A percentile compares a stretch with the other conserved stretches of the same genome.
These are phyloP conservation scores for Leucania comma DNA, from an alignment of 2,888 invertebrate genomes.

Conservation along the genomic window DNA sequence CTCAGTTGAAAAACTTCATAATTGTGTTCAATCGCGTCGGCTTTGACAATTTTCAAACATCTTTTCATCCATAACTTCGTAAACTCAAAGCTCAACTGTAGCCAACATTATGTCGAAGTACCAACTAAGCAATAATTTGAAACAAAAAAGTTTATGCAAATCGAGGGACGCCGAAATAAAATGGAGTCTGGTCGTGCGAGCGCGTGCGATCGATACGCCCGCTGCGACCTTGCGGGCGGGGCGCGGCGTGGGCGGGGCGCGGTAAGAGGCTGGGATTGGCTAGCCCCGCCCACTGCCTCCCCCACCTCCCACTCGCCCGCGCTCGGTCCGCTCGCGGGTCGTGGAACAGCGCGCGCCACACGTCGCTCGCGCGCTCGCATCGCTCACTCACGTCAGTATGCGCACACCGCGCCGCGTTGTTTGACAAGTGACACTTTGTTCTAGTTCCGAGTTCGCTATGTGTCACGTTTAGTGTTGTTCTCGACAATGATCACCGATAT, in stretches of 20 bases:
- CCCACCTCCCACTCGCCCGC: constrained; percentile 71
- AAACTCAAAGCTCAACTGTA: constrained; percentile 52
- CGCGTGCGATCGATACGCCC: constrained; percentile 89
- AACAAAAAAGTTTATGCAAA: constrained; percentile 90
- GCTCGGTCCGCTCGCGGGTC: constrained; percentile 58
- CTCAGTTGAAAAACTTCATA: constrained; percentile 3
- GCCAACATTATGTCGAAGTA: constrained; percentile 63
- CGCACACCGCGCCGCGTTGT: constrained; percentile 65
- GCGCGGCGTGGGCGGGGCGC: constrained; percentile 83
- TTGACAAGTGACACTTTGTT: constrained; percentile 64
- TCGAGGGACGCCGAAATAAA: constrained; percentile 88
- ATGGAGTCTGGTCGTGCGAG: constrained; percentile 84
- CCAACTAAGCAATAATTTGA: constrained; percentile 78
- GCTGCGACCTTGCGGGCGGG: constrained; percentile 89
- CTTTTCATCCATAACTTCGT: constrained; percentile 31
- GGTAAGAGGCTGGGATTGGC: constrained; percentile 87
- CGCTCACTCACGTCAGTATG: constrained; percentile 73
- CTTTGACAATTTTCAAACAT: constrained; percentile 22
- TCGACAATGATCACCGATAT: constrained; percentile 87
- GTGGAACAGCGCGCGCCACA: constrained; percentile 60
- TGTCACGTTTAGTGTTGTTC: constrained; percentile 78
- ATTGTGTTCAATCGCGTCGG: constrained; percentile 4
- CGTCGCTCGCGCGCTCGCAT: constrained; percentile 67
- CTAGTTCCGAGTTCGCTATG: constrained; percentile 65
- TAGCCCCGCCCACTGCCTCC: constrained; percentile 78